These are phyloP conservation scores for Penaeus japonicus DNA, from an alignment of 1,140 invertebrate species.

Conservation along the genomic window DNA sequence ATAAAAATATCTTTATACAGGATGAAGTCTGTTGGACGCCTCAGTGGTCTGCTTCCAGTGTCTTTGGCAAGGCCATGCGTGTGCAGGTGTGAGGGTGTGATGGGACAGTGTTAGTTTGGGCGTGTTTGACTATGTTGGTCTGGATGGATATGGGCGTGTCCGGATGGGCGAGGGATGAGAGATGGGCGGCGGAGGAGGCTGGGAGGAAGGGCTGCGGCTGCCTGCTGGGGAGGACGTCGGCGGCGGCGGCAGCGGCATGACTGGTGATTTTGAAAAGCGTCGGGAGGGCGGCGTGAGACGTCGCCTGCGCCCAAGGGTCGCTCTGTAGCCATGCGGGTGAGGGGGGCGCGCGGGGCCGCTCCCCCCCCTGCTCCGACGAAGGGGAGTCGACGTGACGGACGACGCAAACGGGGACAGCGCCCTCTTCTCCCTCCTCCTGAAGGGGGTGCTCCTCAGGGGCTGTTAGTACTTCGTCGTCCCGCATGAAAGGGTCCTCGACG, in stretches of 20 bases:
- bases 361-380: not conserved
- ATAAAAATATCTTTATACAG: not conserved
- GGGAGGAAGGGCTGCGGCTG: not conserved
- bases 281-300: not conserved
- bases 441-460: too few species aligned
- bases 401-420: too few species aligned
- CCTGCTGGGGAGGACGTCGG: not conserved
- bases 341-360: not conserved
- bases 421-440: too few species aligned
- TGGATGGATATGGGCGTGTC: not conserved
- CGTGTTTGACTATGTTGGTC: not conserved
- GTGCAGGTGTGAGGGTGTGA: not conserved
- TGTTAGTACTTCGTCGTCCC: too few species aligned
- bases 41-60: not conserved
- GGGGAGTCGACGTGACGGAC: not conserved
- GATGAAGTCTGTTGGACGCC: not conserved
- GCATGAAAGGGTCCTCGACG: too few species aligned
- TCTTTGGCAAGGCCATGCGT: not conserved
- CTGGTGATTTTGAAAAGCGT: not conserved
- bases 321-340: not conserved
- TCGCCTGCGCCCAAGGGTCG: not conserved
- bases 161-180: not conserved
- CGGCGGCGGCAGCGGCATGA: not conserved
- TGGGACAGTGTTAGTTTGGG: not conserved
- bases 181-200: not conserved